These are phyloP conservation scores for Diorhabda elongata DNA, from an alignment of 1,140 invertebrate species.

Conservation along the genomic window DNA sequence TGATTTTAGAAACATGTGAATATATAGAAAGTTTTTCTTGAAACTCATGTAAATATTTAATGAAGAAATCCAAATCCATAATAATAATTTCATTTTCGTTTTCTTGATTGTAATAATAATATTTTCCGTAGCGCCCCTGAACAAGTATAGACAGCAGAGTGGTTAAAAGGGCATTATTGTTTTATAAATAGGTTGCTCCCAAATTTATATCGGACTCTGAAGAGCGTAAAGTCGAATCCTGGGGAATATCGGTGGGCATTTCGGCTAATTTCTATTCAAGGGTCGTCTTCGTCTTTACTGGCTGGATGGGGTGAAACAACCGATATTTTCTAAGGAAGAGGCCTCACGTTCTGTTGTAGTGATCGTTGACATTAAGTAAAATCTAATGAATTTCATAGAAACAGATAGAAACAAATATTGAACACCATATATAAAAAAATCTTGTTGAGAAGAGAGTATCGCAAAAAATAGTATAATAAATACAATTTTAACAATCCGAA, in stretches of 20 bases:
- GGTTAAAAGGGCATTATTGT: constrained; percentile 38
- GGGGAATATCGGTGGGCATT: constrained; percentile 26
- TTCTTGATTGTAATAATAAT: neutral
- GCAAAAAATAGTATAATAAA: no score
- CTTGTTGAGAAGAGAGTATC: no score
- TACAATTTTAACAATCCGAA: no score
- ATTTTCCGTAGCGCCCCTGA: neutral
- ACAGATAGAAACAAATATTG: no score
- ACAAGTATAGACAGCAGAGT: constrained; percentile 26
- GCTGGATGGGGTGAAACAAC: constrained; percentile 32
- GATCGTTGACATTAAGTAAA: neutral
- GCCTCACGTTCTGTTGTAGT: constrained; percentile 14
- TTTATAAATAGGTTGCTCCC: constrained; percentile 37
- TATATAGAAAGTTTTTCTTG: neutral
- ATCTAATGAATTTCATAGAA: no score
- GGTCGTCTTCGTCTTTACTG: constrained; percentile 25
- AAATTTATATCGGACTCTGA: constrained; percentile 33
- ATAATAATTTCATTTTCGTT: neutral
- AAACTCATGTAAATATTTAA: neutral
- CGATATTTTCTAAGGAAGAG: constrained; percentile 24
- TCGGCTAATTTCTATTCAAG: constrained; percentile 34
- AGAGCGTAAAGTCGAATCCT: constrained; percentile 32
- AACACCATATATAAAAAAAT: no score
- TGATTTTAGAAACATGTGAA: neutral
- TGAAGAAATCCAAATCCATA: neutral